Conservation (phyloP, 1,140 invertebrate genomes). For the Gyrodactylus bullatarudis region DNA sequence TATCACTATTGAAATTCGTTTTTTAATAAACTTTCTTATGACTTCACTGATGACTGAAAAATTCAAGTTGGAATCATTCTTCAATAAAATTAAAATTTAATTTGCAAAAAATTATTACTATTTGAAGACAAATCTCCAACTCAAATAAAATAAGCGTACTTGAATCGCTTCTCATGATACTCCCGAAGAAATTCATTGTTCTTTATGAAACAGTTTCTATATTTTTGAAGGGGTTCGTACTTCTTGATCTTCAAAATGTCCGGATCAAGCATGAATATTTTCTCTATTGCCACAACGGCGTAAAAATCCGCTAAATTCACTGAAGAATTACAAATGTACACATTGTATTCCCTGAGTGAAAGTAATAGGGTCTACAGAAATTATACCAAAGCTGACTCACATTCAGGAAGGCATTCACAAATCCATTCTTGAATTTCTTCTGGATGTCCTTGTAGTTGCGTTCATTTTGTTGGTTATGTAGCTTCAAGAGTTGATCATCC, state of each 20-base stretch:
- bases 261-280: background rate
- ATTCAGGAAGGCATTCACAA: background rate
- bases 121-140: too few relatives aligned
- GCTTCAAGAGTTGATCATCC: background rate
- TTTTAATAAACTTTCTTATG: too few relatives aligned
- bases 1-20: too few relatives aligned
- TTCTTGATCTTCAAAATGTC: background rate
- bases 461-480: background rate
- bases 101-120: too few relatives aligned
- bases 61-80: too few relatives aligned
- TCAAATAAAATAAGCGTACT: too few relatives aligned
- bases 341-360: background rate
- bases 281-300: background rate
- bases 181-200: background rate
- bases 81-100: too few relatives aligned
- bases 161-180: background rate
- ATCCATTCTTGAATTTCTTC: background rate
- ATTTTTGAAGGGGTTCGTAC: background rate
- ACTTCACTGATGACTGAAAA: too few relatives aligned
- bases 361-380: background rate
- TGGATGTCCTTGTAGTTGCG: background rate
- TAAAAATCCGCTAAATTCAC: background rate
- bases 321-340: background rate
- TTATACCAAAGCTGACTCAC: background rate
- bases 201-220: background rate